Conservation (phyloP, 2,888 invertebrate genomes). For the Latrodectus hesperus region DNA sequence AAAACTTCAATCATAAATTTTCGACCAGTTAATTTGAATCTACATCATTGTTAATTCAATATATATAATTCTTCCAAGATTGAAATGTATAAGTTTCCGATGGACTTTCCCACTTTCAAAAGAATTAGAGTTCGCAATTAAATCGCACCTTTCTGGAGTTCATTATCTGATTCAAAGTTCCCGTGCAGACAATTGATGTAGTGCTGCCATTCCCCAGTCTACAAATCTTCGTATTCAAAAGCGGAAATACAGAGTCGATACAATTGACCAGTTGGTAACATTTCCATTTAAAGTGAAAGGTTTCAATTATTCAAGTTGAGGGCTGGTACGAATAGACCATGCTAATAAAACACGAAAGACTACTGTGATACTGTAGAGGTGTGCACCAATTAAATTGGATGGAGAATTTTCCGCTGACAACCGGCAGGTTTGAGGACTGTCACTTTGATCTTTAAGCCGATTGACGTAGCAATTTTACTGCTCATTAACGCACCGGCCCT, state of each 20-base stretch:
- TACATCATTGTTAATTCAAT: no score
- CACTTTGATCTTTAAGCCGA: constrained; percentile 30
- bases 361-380: not conserved
- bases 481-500: constrained; percentile 3
- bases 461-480: not conserved
- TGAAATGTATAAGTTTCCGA: no score
- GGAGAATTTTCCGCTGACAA: not conserved
- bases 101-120: no score
- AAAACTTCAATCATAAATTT: no score
- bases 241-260: constrained; percentile 29
- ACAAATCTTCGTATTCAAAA: not conserved
- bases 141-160: no score
- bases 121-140: no score
- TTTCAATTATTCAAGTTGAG: constrained; percentile 62
- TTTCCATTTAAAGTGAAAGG: constrained; percentile 61
- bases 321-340: constrained; percentile 31
- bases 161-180: not conserved
- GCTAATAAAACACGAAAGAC: constrained; percentile 53
- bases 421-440: not conserved
- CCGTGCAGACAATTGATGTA: not conserved
- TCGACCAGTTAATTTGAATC: no score
- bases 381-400: constrained; percentile 44
- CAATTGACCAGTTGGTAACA: constrained; percentile 58
- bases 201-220: constrained; percentile 1
- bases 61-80: no score